These are phyloP conservation scores for Acronicta leporina DNA, from an alignment of 2,888 invertebrate species.

Conservation along the genomic window DNA sequence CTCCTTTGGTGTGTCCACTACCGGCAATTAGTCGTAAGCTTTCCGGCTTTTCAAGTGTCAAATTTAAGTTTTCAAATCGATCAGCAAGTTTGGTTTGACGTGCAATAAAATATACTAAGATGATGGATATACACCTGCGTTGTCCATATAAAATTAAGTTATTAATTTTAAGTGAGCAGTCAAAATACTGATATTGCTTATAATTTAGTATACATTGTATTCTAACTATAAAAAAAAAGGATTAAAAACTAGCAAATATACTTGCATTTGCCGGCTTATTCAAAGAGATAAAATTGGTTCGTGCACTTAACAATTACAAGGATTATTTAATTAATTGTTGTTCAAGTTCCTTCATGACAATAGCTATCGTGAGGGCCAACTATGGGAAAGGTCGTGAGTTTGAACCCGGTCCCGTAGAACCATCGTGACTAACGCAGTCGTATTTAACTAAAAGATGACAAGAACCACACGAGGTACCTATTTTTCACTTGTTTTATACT, in stretches of 20 bases:
- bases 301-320: conserved; percentile 10
- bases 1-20: conserved; percentile 24
- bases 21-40: conserved; percentile 22
- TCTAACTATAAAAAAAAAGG: too few relatives aligned
- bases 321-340: conserved; percentile 10
- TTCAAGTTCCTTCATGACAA: conserved; percentile 18
- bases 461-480: neutral
- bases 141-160: too few relatives aligned
- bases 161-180: too few relatives aligned
- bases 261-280: too few relatives aligned
- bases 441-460: conserved; percentile 13
- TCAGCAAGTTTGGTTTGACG: conserved; percentile 1
- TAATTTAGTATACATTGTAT: too few relatives aligned
- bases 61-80: too few relatives aligned
- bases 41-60: conserved; percentile 34
- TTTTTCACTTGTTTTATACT: too few relatives aligned
- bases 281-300: conserved; percentile 6
- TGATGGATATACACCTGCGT: too few relatives aligned
- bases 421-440: conserved; percentile 39
- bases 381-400: conserved; percentile 47
- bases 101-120: conserved; percentile 6
- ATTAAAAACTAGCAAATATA: too few relatives aligned
- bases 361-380: conserved; percentile 21
- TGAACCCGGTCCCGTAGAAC: conserved; percentile 37
- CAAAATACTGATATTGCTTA: too few relatives aligned